Evolutionary conservation across 2,888 invertebrate genomes (phyloP), one percentile per base, ranked within the genome.

Genomic region (Nomada goodeniana): DNA sequence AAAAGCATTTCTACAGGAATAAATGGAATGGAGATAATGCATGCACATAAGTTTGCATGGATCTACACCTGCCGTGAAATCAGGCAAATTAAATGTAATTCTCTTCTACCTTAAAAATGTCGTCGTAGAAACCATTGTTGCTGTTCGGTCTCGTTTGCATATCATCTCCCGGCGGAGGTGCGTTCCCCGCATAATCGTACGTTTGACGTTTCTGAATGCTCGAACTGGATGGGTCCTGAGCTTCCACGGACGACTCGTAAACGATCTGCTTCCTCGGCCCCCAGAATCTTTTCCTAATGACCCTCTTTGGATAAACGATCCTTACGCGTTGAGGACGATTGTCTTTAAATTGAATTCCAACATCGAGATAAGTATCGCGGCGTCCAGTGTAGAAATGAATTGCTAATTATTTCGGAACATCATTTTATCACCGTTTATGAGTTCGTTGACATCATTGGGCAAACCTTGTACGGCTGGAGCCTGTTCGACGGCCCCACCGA

Each of bases 71-170:
- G 7, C 7, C 5, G 36, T 36, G 18, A 53, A 36, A 53, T 15
- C 47, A 26, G 7, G 18, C n/a, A 4, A 52, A n/a, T n/a, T 18
- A 52, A 50, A 26, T 18, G 15, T 29, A 5, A 53, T 2, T 13
- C 4, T 47, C n/a, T 94, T 95, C 95, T 91, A 96, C 96, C 91
- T 96, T 96, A 85, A 96, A 96, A 79, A 96, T 95, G 88, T 96
- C 96, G 60, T 95, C 94, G 87, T 96, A 95, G 75, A 96, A 94
- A n/a, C 94, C 93, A 0, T 64, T 63, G 23, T 61, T 26, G 42
- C 69, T 65, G 60, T 80, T 76, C 15, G n/a, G 13, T 20, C 65
- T 11, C 9, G 2, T 4, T 10, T 63, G 47, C 10, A 26, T 13
- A 36, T 18, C 1, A 3, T 53, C 0, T 18, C 2, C 15, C 5